phyloP scores from a whole-genome alignment of 2,888 invertebrate species.

The Cordilura impudica region DNA sequence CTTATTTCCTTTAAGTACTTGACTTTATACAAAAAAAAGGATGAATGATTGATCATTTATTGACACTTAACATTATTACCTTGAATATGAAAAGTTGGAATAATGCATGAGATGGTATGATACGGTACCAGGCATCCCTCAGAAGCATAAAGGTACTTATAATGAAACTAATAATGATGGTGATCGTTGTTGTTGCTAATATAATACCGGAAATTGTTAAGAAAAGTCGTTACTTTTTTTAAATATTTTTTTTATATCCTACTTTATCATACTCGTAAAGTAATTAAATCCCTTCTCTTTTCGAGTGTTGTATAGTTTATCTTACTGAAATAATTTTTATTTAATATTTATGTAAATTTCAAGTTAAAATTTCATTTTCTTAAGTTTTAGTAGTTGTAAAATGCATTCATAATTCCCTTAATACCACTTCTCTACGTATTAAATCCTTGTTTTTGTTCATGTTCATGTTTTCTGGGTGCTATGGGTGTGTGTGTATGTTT shows the following conservation, averaged over 20 bases:
- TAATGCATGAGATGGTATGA: conserved; percentile 31
- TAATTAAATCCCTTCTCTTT: conserved; percentile 54
- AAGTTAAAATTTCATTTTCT: conserved; percentile 55
- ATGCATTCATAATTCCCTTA: conserved; percentile 61
- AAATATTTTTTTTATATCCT: conserved; percentile 15
- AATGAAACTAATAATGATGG: background rate
- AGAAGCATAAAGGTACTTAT: background rate
- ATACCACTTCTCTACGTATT: conserved; percentile 51
- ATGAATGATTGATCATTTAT: conserved; percentile 65
- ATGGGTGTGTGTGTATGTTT: background rate
- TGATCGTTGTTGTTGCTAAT: background rate
- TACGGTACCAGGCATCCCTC: no score
- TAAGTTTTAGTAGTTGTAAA: conserved; percentile 54
- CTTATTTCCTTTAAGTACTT: conserved; percentile 57
- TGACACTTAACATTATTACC: conserved; percentile 63
- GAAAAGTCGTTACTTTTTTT: background rate
- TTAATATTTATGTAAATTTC: conserved; percentile 36
- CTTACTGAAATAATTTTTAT: conserved; percentile 12
- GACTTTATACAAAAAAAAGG: conserved; percentile 18
- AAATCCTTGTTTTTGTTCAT: background rate
- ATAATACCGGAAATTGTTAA: conserved; percentile 34
- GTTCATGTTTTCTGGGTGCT: conserved; percentile 8
- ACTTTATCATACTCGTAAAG: conserved; percentile 42
- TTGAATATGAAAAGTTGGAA: conserved; percentile 45
- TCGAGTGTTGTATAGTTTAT: conserved; percentile 10